Percentiles rank a stretch among this genome's conserved stretches.
Conservation (phyloP, 2,888 invertebrate genomes). For the Spialia ferax region DNA sequence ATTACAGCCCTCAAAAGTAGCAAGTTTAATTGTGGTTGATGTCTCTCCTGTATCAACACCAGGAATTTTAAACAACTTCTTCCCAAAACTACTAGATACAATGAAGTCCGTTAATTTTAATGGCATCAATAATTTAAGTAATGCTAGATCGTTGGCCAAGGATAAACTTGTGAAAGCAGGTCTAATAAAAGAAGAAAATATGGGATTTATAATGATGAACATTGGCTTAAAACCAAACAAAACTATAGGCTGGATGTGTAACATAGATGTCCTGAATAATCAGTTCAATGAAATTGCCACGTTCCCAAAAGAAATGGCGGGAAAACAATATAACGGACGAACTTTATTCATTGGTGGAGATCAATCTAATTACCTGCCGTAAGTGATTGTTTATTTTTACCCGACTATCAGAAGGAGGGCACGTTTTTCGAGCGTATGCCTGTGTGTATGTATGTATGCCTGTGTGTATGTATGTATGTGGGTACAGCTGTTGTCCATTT, state of each 20-base stretch:
- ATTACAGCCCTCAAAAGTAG: conserved; percentile 83
- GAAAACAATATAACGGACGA: conserved; percentile 58
- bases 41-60: conserved; percentile 88
- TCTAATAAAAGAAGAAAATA: conserved; percentile 47
- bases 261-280: conserved; percentile 56
- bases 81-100: conserved; percentile 79
- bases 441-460: too few relatives aligned
- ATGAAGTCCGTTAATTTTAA: conserved; percentile 87
- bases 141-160: conserved; percentile 84
- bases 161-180: conserved; percentile 54
- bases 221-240: conserved; percentile 54
- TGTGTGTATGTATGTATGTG: too few relatives aligned
- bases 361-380: conserved; percentile 67
- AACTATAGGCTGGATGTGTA: conserved; percentile 64
- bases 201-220: conserved; percentile 64
- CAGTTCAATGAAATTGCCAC: conserved; percentile 57
- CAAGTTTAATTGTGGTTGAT: conserved; percentile 89
- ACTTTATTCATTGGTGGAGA: conserved; percentile 69
- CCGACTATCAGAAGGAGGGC: too few relatives aligned
- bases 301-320: conserved; percentile 60
- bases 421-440: too few relatives aligned
- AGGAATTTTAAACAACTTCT: conserved; percentile 80
- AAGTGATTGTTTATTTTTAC: too few relatives aligned
- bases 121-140: conserved; percentile 80
- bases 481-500: too few relatives aligned